Percentiles rank a stretch among this genome's conserved stretches.
These are phyloP conservation scores for Gymnoscopelus microlampas DNA, from an alignment of 2,797 vertebrate genomes.

Conservation along the genomic window DNA sequence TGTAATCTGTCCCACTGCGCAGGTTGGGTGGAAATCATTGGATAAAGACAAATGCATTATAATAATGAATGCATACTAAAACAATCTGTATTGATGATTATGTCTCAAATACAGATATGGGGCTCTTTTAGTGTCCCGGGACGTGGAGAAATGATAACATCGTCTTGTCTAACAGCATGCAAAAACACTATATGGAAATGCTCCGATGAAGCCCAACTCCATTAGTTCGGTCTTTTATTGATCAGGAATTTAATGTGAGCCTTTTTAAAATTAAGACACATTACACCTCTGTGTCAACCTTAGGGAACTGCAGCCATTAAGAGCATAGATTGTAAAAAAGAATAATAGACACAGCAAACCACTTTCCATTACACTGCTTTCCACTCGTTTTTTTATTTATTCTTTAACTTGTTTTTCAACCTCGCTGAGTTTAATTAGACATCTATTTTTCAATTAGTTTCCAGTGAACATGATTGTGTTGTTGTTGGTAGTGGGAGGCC, in stretches of 20 bases:
- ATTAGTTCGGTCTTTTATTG: constrained; percentile 29
- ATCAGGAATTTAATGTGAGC: constrained; percentile 7
- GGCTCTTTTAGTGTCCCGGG: background rate
- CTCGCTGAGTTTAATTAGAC: constrained; percentile 12
- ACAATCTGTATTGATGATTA: background rate
- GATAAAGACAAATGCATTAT: background rate
- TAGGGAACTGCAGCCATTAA: background rate
- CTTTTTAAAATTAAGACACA: constrained; percentile 5
- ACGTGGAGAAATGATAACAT: background rate
- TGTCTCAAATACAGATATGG: background rate
- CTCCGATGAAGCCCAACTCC: constrained; percentile 10
- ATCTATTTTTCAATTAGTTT: constrained; percentile 14
- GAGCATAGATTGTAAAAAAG: no score
- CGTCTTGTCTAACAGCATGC: background rate
- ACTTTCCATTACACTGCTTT: background rate
- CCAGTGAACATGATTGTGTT: constrained; percentile 10
- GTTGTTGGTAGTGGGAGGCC: background rate
- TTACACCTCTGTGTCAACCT: constrained; percentile 4
- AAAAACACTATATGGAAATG: constrained; percentile 11
- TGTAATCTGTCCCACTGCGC: no score
- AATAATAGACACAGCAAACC: no score
- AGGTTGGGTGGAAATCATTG: no score
- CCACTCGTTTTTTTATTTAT: background rate
- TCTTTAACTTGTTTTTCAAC: background rate
- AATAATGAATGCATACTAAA: background rate